Percentiles rank a stretch among this genome's conserved stretches.
Evolutionary conservation across 2,797 vertebrate species (phyloP).

Genomic region (Carcharodon carcharias): DNA sequence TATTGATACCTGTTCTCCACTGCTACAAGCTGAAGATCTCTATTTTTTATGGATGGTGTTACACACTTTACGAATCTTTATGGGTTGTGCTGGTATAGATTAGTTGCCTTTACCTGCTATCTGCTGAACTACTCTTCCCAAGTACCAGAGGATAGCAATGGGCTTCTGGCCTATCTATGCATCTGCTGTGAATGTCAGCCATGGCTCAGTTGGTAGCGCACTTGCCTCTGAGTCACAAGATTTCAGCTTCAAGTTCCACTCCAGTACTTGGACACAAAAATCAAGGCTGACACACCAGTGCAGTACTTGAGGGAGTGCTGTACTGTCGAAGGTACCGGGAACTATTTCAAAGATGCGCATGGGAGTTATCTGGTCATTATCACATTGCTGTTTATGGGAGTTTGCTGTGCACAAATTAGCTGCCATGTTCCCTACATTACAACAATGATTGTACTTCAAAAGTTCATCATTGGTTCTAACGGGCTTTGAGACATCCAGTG

Average conservation of each 20-base stretch:
- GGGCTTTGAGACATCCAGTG: not conserved
- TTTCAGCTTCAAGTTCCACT: not conserved
- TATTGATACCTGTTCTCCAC: not conserved
- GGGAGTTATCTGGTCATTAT: not conserved
- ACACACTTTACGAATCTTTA: not conserved
- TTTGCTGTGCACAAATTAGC: not conserved
- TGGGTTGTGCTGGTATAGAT: not conserved
- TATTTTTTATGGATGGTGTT: not conserved
- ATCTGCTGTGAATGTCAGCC: not conserved
- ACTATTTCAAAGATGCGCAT: not conserved
- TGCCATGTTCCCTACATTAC: not conserved
- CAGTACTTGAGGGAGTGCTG: not conserved
- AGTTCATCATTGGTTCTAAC: not conserved
- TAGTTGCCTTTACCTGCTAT: not conserved
- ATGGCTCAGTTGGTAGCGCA: not conserved
- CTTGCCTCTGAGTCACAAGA: not conserved
- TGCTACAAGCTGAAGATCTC: not conserved
- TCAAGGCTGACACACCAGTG: not conserved
- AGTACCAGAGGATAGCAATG: not conserved
- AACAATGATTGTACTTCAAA: not conserved
- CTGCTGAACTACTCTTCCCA: not conserved
- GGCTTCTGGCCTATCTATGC: not conserved
- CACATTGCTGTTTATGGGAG: not conserved
- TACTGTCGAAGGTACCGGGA: not conserved
- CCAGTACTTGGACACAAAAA: not conserved